These are phyloP conservation scores for Tragelaphus strepsiceros DNA, from an alignment of 2,113 vertebrate genomes.

Conservation along the genomic window DNA sequence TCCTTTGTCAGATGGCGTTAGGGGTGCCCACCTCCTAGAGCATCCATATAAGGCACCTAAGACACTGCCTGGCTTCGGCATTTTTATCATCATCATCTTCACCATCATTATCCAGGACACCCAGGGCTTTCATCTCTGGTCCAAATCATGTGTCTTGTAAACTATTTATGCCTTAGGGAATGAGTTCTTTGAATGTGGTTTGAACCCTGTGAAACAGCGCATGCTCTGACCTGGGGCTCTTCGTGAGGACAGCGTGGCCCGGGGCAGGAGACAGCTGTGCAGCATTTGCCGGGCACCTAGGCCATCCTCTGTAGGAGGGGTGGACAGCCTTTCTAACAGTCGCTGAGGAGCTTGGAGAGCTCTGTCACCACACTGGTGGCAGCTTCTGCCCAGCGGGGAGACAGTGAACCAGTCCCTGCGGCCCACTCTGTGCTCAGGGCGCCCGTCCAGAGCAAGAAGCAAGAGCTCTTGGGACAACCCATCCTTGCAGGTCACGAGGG, in stretches of 20 bases:
- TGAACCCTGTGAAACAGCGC: neutral
- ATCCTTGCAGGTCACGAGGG: rapidly evolving
- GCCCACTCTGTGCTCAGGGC: neutral
- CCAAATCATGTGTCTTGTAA: neutral
- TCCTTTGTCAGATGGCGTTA: neutral
- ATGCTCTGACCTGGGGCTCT: neutral
- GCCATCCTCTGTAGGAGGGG: neutral
- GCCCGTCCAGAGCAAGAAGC: rapidly evolving
- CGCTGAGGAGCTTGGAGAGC: neutral
- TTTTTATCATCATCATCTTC: neutral
- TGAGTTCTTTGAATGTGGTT: neutral
- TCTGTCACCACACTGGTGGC: too few relatives aligned
- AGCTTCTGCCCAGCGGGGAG: neutral
- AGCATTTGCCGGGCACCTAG: slow-evolving; percentile 21
- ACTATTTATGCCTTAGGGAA: neutral
- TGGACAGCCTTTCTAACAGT: neutral
- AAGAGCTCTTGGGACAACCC: neutral
- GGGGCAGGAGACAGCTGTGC: neutral
- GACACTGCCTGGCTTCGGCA: rapidly evolving
- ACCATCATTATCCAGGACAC: neutral
- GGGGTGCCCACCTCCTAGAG: neutral
- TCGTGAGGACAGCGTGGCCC: neutral
- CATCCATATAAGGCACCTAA: neutral
- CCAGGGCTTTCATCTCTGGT: neutral
- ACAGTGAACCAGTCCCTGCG: too few relatives aligned